Conservation (phyloP, 2,797 vertebrate species). For the Xerus rutilus region DNA sequence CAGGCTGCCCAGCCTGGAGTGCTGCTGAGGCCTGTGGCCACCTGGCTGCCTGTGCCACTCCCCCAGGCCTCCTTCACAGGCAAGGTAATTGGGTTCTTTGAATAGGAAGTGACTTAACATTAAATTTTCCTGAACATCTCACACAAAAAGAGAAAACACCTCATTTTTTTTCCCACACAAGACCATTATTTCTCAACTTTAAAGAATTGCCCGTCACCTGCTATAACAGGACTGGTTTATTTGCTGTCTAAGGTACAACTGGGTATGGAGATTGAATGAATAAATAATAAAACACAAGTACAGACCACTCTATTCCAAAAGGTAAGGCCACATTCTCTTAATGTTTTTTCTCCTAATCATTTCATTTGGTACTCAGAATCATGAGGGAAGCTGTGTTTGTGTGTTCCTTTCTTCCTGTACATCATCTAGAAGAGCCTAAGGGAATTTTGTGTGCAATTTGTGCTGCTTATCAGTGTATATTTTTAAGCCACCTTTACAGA, state of each 20-base stretch:
- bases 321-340: not conserved
- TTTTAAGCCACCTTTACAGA: not conserved
- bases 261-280: not conserved
- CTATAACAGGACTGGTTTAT: not conserved
- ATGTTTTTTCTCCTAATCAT: not conserved
- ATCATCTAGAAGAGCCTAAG: not conserved
- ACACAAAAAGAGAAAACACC: not conserved
- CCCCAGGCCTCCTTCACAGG: not conserved
- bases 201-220: conserved; percentile 29
- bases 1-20: conserved; percentile 88
- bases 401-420: not conserved
- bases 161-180: not conserved
- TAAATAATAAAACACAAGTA: not conserved
- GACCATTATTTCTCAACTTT: conserved; percentile 32
- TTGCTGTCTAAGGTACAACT: not conserved
- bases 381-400: not conserved
- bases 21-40: conserved; percentile 57
- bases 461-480: not conserved
- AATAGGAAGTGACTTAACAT: not conserved
- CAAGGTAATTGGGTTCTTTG: not conserved
- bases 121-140: conserved; percentile 40
- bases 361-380: not conserved
- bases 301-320: not conserved
- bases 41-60: too few relatives aligned
- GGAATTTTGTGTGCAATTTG: not conserved